A percentile compares a stretch with the other conserved stretches of the same genome.
These are phyloP conservation scores for Palythoa caribaeorum DNA, from an alignment of 92 coral and sea anemone species.

Conservation along the genomic window DNA sequence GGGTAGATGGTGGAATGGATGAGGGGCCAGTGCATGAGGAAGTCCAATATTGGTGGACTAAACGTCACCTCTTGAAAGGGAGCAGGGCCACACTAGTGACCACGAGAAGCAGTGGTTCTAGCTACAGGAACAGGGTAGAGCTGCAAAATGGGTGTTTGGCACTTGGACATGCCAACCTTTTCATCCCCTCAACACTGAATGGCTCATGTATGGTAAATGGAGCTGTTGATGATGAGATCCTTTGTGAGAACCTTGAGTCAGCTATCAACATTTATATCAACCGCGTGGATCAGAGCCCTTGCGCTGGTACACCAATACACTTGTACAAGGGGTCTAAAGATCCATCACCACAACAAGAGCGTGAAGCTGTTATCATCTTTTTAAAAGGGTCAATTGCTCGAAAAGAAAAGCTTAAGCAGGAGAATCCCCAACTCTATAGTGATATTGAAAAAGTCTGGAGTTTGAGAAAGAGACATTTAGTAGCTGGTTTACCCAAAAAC, in stretches of 20 bases:
- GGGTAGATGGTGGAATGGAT: slow-evolving; percentile 8
- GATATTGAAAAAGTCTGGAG: slow-evolving; percentile 38
- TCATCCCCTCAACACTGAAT: slow-evolving; percentile 23
- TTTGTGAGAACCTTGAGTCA: slow-evolving; percentile 50
- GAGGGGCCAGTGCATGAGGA: slow-evolving; percentile 25
- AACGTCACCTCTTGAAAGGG: slow-evolving; percentile 25
- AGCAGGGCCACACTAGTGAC: slow-evolving; percentile 4
- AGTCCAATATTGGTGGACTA: slow-evolving; percentile 18
- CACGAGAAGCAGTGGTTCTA: slow-evolving; percentile 1
- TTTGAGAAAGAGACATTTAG: slow-evolving; percentile 51
- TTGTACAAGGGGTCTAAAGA: slow-evolving; percentile 62
- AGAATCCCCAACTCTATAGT: slow-evolving; percentile 36
- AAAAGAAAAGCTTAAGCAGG: slow-evolving; percentile 38
- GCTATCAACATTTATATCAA: slow-evolving; percentile 69
- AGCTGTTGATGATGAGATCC: slow-evolving; percentile 56
- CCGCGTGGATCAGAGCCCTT: slow-evolving; percentile 58
- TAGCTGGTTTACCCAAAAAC: slow-evolving; percentile 25
- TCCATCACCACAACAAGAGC: slow-evolving; percentile 38
- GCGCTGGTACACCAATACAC: slow-evolving; percentile 56
- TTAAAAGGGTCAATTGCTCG: slow-evolving; percentile 49
- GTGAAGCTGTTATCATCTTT: slow-evolving; percentile 10
- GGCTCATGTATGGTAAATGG: slow-evolving; percentile 63
- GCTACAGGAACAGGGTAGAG: slow-evolving; percentile 8
- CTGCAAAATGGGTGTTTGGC: slow-evolving; percentile 28
- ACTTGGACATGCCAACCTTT: slow-evolving; percentile 19